phyloP scores from a whole-genome alignment of 2,797 vertebrate genomes.

The Falco novaeseelandiae region DNA sequence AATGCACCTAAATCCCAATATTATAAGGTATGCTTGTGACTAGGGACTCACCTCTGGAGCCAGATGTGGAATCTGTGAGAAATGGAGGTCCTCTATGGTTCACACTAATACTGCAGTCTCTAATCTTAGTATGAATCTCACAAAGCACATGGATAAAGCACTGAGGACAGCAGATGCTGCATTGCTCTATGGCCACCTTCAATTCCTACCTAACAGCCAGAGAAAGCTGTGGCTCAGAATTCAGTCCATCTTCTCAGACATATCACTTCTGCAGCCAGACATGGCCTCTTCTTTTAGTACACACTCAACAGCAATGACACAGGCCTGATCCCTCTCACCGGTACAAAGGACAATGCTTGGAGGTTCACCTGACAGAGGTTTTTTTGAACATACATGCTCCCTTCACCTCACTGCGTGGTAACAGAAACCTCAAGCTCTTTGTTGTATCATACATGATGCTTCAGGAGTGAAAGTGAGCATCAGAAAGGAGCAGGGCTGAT shows the following conservation, averaged over 20 bases:
- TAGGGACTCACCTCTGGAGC: background rate
- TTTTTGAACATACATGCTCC: background rate
- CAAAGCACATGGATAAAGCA: background rate
- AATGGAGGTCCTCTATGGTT: background rate
- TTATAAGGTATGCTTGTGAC: background rate
- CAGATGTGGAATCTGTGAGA: background rate
- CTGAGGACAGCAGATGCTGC: background rate
- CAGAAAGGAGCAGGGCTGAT: background rate
- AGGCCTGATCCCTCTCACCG: background rate
- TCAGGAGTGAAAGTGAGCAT: accelerated
- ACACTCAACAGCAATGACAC: background rate
- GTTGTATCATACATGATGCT: accelerated
- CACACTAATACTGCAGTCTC: background rate
- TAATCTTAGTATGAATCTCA: background rate
- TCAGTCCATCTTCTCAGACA: background rate
- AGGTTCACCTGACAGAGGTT: background rate
- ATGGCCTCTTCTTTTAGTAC: background rate
- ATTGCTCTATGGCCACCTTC: background rate
- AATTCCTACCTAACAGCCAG: background rate
- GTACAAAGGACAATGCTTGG: background rate
- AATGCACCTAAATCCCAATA: background rate
- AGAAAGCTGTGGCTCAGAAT: background rate
- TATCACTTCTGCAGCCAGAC: background rate
- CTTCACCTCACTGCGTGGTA: background rate
- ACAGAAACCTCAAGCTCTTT: background rate